phyloP scores from a whole-genome alignment of 2,888 invertebrate genomes.

The Caenorhabditis plicata region DNA sequence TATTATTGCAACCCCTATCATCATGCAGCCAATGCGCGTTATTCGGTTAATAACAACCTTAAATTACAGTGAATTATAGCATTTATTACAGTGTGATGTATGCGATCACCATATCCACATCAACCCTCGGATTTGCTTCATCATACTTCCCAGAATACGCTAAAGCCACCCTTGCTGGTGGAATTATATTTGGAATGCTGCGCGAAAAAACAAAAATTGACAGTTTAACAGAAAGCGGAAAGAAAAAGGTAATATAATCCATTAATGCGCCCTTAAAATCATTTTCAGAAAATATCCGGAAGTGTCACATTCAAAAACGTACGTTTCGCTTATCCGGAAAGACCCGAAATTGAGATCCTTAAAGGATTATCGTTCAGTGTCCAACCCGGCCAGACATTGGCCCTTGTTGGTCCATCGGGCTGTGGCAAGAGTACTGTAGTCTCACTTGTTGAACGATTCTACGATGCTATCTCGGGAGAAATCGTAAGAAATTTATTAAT shows the following conservation, averaged over 20 bases:
- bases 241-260: constrained; percentile 36
- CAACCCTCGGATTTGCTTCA: constrained; percentile 67
- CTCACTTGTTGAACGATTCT: constrained; percentile 76
- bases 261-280: not conserved
- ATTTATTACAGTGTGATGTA: constrained; percentile 45
- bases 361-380: constrained; percentile 38
- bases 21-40: constrained; percentile 28
- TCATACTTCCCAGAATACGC: constrained; percentile 66
- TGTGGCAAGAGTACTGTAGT: constrained; percentile 68
- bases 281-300: constrained; percentile 46
- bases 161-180: constrained; percentile 66
- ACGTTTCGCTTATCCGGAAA: constrained; percentile 66
- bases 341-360: constrained; percentile 54
- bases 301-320: constrained; percentile 55
- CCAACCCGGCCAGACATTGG: constrained; percentile 36
- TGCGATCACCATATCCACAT: constrained; percentile 49
- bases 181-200: constrained; percentile 66
- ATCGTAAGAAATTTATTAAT: constrained; percentile 68
- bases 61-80: not conserved
- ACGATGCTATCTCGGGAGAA: constrained; percentile 76
- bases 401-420: constrained; percentile 66
- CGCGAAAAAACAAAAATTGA: constrained; percentile 66
- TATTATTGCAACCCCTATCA: constrained; percentile 55
- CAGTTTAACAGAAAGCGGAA: constrained; percentile 55
- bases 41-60: not conserved